Conservation (phyloP, 2,888 invertebrate genomes). For the Stenolophus ochropezus region DNA sequence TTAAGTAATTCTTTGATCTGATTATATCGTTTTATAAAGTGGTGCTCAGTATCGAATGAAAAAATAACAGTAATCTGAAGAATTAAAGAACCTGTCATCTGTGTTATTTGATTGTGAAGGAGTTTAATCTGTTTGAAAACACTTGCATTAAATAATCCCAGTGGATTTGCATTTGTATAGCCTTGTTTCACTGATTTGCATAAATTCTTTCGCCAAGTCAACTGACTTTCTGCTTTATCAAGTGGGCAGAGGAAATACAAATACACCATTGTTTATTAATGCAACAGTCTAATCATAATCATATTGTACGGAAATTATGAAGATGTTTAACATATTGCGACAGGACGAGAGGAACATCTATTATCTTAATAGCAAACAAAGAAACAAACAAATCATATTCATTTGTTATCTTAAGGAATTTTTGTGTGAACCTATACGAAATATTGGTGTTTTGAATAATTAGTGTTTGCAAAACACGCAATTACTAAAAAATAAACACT, state of each 20-base stretch:
- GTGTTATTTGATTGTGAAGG: slow-evolving; percentile 18
- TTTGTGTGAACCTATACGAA: too few relatives aligned
- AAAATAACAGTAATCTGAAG: neutral
- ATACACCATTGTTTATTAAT: slow-evolving; percentile 34
- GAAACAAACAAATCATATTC: too few relatives aligned
- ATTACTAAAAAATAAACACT: too few relatives aligned
- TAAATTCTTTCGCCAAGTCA: slow-evolving; percentile 41
- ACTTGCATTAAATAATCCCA: slow-evolving; percentile 37
- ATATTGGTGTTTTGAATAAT: too few relatives aligned
- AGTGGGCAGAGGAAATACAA: slow-evolving; percentile 31
- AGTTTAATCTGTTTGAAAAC: slow-evolving; percentile 35
- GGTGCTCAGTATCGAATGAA: neutral
- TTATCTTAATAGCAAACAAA: too few relatives aligned
- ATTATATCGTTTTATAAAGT: neutral
- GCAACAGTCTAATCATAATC: neutral
- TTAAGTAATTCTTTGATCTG: neutral
- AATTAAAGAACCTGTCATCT: slow-evolving; percentile 14
- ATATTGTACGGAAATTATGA: neutral
- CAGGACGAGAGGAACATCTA: too few relatives aligned
- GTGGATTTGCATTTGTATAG: slow-evolving; percentile 40
- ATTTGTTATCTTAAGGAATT: too few relatives aligned
- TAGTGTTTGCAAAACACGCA: too few relatives aligned
- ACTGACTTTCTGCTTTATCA: slow-evolving; percentile 9
- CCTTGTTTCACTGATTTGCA: slow-evolving; percentile 43
- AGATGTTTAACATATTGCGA: neutral